Evolutionary conservation across 1,140 invertebrate species (phyloP).

Genomic region (Bombus fervidus): DNA sequence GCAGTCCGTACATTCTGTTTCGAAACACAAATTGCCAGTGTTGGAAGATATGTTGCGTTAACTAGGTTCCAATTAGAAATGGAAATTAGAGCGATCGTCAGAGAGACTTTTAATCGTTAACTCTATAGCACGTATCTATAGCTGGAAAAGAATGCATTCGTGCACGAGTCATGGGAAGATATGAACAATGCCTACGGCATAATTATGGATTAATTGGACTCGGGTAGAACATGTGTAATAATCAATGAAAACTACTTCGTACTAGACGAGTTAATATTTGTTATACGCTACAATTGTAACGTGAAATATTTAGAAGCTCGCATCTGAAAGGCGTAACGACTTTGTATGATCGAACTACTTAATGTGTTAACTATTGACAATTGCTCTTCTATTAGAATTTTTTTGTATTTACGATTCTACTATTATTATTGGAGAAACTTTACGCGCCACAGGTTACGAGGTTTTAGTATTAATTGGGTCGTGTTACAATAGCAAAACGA

Average conservation of each 20-base stretch:
- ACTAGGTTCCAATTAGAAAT: slow-evolving; percentile 5
- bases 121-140: not conserved
- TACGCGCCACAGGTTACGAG: no score
- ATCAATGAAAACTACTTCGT: not conserved
- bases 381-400: no score
- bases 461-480: no score
- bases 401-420: not conserved
- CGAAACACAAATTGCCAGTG: not conserved
- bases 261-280: not conserved
- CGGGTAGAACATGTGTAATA: not conserved
- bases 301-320: not conserved
- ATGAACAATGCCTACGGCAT: not conserved
- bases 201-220: not conserved
- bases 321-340: not conserved
- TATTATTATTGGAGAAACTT: not conserved
- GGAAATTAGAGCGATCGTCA: not conserved
- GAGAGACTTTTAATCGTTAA: not conserved
- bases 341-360: not conserved
- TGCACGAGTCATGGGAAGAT: not conserved
- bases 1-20: not conserved
- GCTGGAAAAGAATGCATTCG: not conserved
- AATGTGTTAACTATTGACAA: not conserved
- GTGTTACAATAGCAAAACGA: no score
- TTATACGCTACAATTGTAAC: not conserved
- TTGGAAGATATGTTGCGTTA: not conserved